phyloP scores from a whole-genome alignment of 2,888 invertebrate genomes.

The Lepidocyrtoides sp. region DNA sequence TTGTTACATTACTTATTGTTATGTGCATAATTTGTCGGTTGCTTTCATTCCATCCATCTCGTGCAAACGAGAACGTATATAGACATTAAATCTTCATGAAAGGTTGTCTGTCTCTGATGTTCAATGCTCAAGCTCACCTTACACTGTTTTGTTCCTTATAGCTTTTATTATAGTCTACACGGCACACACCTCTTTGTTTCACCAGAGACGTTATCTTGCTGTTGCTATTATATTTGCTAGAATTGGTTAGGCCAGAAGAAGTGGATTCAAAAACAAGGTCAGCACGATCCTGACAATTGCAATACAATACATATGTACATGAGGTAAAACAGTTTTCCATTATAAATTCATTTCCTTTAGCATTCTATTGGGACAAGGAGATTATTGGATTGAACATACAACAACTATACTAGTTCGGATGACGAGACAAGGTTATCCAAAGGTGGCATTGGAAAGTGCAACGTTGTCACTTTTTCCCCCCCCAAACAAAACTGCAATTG shows the following conservation, averaged over 20 bases:
- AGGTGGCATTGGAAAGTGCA: constrained; percentile 28
- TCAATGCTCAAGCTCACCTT: neutral
- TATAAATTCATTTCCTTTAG: neutral
- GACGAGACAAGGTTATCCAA: constrained; percentile 12
- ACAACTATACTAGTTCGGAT: too few species aligned
- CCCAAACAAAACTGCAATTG: neutral
- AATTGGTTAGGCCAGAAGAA: too few species aligned
- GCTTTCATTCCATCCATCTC: too few species aligned
- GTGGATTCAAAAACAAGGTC: constrained; percentile 8
- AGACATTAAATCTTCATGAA: too few species aligned
- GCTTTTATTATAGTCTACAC: too few species aligned
- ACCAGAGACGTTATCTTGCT: too few species aligned
- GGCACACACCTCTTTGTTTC: neutral
- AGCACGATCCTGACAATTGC: neutral
- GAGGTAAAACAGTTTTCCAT: neutral
- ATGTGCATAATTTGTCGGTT: too few species aligned
- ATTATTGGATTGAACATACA: neutral
- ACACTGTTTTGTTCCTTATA: neutral
- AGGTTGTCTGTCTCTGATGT: neutral
- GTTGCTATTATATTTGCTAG: too few species aligned
- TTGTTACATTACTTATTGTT: too few species aligned
- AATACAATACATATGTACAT: neutral
- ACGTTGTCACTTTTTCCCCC: neutral
- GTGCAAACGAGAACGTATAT: too few species aligned
- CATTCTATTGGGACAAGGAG: neutral